phyloP scores from a whole-genome alignment of 2,113 vertebrate genomes.

The Pollimyrus isidori region DNA sequence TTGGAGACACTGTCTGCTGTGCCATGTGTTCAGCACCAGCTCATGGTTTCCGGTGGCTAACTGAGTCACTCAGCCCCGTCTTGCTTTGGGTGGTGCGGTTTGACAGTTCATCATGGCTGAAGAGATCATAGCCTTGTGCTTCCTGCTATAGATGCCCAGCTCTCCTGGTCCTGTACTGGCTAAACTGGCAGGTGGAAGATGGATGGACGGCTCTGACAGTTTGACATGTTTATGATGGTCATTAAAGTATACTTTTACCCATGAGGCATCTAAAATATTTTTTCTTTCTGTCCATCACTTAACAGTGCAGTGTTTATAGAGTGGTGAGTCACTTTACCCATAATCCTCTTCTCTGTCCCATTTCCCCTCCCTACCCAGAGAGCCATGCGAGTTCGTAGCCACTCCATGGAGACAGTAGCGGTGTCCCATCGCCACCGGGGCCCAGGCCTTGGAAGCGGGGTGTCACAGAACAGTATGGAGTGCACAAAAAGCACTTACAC shows the following conservation, averaged over 20 bases:
- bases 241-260: not conserved
- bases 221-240: not conserved
- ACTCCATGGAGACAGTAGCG: constrained; percentile 95
- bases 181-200: not conserved
- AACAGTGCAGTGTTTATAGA: not conserved
- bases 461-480: constrained; percentile 71
- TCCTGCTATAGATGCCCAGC: not conserved
- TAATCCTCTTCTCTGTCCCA: not conserved
- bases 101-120: not conserved
- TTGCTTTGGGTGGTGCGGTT: not conserved
- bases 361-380: constrained; percentile 55
- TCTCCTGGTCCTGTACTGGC: not conserved
- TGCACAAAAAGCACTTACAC: constrained; percentile 72
- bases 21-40: not conserved
- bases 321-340: not conserved
- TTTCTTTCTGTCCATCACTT: not conserved
- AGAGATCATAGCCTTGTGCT: not conserved
- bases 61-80: no score
- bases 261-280: not conserved
- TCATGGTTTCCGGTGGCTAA: not conserved
- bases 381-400: constrained; percentile 86
- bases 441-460: constrained; percentile 43
- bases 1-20: not conserved
- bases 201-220: not conserved
- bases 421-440: constrained; percentile 76